phyloP scores from a whole-genome alignment of 2,888 invertebrate species.

The Diogma glabrata region DNA sequence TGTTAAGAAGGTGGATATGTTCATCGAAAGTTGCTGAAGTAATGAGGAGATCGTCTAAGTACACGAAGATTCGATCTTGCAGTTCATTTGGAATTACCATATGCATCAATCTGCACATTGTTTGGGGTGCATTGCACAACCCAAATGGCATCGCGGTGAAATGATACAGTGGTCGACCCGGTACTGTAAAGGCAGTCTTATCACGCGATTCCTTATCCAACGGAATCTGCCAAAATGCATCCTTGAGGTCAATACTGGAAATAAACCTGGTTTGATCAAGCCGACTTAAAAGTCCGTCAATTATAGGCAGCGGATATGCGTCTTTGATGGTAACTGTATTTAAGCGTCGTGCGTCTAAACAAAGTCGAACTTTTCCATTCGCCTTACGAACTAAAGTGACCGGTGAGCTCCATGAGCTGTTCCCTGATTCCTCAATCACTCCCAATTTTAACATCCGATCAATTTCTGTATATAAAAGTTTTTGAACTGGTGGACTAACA shows the following conservation, averaged over 20 bases:
- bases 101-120: conserved; percentile 20
- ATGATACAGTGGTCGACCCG: conserved; percentile 11
- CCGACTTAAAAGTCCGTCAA: conserved; percentile 21
- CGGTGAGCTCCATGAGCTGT: conserved; percentile 25
- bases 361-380: conserved; percentile 20
- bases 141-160: not conserved
- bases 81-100: conserved; percentile 16
- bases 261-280: conserved; percentile 22
- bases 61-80: too few relatives aligned
- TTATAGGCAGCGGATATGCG: conserved; percentile 9
- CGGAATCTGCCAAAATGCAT: conserved; percentile 13
- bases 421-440: conserved; percentile 26
- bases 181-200: conserved; percentile 22
- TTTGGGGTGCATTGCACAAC: conserved; percentile 10
- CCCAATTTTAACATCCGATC: conserved; percentile 19
- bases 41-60: conserved; percentile 9
- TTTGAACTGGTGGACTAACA: conserved; percentile 17
- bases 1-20: not conserved
- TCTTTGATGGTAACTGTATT: conserved; percentile 22
- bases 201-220: conserved; percentile 17
- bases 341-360: conserved; percentile 24
- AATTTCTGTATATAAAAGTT: conserved; percentile 18
- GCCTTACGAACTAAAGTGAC: conserved; percentile 23
- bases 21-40: not conserved
- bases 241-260: conserved; percentile 13